Percentiles rank a stretch among this genome's conserved stretches.
Conservation (phyloP, 2,888 invertebrate species). For the Ochropleura leucogaster region DNA sequence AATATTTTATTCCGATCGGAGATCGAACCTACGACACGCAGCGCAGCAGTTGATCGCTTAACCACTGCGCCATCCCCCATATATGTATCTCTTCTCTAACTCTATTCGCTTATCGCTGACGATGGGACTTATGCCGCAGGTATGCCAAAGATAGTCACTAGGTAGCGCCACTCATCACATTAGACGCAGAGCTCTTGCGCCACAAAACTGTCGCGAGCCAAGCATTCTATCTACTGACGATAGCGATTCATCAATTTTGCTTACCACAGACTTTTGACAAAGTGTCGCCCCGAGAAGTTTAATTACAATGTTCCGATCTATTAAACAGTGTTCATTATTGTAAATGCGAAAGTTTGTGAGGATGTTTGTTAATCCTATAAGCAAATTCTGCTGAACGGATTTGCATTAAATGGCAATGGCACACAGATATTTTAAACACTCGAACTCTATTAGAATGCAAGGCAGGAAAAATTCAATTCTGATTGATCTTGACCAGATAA, state of each 20-base stretch:
- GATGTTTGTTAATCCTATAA: too few relatives aligned
- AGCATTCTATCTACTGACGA: conserved; percentile 43
- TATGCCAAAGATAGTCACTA: conserved; percentile 19
- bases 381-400: too few relatives aligned
- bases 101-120: neutral
- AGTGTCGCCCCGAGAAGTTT: neutral
- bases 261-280: conserved; percentile 1
- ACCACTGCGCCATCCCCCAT: too few relatives aligned
- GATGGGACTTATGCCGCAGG: neutral
- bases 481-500: too few relatives aligned
- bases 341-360: too few relatives aligned
- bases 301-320: neutral
- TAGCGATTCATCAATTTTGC: conserved; percentile 48
- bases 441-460: neutral
- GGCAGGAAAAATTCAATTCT: too few relatives aligned
- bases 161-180: conserved; percentile 54
- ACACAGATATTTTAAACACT: neutral
- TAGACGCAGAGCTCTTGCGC: conserved; percentile 40
- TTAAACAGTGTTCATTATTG: neutral
- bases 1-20: too few relatives aligned
- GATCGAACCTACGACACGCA: too few relatives aligned
- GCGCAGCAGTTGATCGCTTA: too few relatives aligned
- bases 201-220: conserved; percentile 56
- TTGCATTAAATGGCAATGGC: too few relatives aligned
- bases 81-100: neutral